Percentiles rank a stretch among this genome's conserved stretches.
Evolutionary conservation across 1,140 invertebrate genomes (phyloP).

Genomic region (Anastrepha obliqua): DNA sequence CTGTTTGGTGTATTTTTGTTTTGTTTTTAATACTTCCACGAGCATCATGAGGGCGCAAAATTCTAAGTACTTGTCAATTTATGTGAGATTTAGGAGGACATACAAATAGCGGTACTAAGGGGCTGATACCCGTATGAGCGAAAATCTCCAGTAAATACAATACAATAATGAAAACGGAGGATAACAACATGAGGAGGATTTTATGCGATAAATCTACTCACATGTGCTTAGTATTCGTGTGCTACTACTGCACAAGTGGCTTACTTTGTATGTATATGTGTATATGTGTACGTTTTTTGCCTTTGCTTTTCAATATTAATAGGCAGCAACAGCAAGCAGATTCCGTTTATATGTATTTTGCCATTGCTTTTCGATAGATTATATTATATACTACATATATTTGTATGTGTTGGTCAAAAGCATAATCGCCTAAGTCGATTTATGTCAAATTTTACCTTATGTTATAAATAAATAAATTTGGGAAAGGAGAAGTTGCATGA

Average conservation of each 20-base stretch:
- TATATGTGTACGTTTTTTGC: too few relatives aligned
- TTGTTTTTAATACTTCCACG: not conserved
- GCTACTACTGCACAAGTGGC: too few relatives aligned
- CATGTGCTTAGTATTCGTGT: not conserved
- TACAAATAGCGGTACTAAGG: not conserved
- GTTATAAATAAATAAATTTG: too few relatives aligned
- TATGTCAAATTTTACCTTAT: too few relatives aligned
- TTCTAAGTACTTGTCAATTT: constrained; percentile 35
- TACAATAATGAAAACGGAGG: not conserved
- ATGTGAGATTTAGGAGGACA: constrained; percentile 10
- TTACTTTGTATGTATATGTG: too few relatives aligned
- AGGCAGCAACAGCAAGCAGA: not conserved
- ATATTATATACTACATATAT: too few relatives aligned
- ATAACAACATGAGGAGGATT: not conserved
- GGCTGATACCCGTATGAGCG: not conserved
- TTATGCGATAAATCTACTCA: not conserved
- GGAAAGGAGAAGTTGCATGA: too few relatives aligned
- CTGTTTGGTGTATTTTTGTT: not conserved
- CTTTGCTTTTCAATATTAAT: not conserved
- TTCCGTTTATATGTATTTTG: not conserved
- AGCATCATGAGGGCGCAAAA: not conserved
- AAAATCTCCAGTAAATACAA: not conserved
- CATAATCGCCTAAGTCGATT: too few relatives aligned
- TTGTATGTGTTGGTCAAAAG: too few relatives aligned
- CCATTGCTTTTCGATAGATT: too few relatives aligned